Evolutionary conservation across 2,888 invertebrate species (phyloP).

Genomic region (Drosophila pegasa): DNA sequence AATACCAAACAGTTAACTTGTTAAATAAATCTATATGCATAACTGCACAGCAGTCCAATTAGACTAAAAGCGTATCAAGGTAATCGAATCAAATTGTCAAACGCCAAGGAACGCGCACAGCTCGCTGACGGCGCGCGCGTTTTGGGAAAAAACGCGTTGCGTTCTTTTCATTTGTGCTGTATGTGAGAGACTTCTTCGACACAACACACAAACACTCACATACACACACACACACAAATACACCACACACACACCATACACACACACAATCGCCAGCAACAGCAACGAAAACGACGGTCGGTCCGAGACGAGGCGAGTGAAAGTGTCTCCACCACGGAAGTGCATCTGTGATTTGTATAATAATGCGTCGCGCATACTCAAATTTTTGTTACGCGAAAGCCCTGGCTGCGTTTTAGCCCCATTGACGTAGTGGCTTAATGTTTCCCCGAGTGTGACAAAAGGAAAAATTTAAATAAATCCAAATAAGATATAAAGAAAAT

Average conservation of each 20-base stretch:
- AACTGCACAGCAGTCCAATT: constrained; percentile 41
- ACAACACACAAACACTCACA: constrained; percentile 43
- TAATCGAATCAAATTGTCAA: constrained; percentile 33
- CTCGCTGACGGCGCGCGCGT: constrained; percentile 64
- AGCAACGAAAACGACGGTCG: constrained; percentile 56
- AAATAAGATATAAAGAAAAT: constrained; percentile 13
- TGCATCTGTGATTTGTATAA: constrained; percentile 79
- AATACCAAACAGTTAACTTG: constrained; percentile 59
- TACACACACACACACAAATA: constrained; percentile 12
- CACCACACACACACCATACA: constrained; percentile 13
- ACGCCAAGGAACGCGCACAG: constrained; percentile 43
- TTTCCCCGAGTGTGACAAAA: constrained; percentile 28
- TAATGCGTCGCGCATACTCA: constrained; percentile 80
- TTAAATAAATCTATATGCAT: constrained; percentile 37
- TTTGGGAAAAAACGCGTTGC: constrained; percentile 71
- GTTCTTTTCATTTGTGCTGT: constrained; percentile 73
- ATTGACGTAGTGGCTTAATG: constrained; percentile 35
- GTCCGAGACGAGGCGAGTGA: constrained; percentile 68
- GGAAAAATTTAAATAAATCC: constrained; percentile 19
- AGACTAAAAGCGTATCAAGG: constrained; percentile 28
- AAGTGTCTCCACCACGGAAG: constrained; percentile 73
- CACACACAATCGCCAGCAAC: constrained; percentile 38
- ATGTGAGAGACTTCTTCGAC: constrained; percentile 59
- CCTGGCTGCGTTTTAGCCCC: constrained; percentile 43
- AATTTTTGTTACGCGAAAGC: constrained; percentile 72